Percentiles rank a stretch among this genome's conserved stretches.
Evolutionary conservation across 2,888 invertebrate species (phyloP).

Genomic region (Calephelis perditalis): DNA sequence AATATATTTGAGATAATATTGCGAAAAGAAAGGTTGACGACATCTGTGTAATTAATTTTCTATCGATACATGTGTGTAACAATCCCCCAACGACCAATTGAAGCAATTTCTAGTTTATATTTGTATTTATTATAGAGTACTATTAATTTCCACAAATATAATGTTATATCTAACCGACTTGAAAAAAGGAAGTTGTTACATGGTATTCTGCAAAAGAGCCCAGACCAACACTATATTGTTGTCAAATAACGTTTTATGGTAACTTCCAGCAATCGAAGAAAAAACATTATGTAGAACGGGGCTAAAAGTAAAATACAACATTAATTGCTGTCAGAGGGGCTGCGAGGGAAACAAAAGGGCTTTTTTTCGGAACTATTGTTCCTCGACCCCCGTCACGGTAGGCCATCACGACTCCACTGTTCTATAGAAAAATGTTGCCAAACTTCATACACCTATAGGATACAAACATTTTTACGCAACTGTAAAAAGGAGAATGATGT

Average conservation of each 20-base stretch:
- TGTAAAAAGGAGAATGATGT: conserved; percentile 1
- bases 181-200: too few relatives aligned
- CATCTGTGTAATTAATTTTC: too few relatives aligned
- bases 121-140: too few relatives aligned
- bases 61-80: too few relatives aligned
- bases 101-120: too few relatives aligned
- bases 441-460: conserved; percentile 19
- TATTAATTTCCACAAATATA: too few relatives aligned
- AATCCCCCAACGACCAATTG: too few relatives aligned
- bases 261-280: conserved; percentile 1
- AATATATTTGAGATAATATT: too few relatives aligned
- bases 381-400: conserved; percentile 60
- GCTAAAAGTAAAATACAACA: conserved; percentile 65
- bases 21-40: too few relatives aligned
- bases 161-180: too few relatives aligned
- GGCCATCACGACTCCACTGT: conserved; percentile 36
- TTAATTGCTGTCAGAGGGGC: conserved; percentile 67
- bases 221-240: too few relatives aligned
- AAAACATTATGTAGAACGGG: conserved; percentile 29
- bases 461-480: conserved; percentile 12
- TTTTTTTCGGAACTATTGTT: conserved; percentile 66
- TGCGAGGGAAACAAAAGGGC: conserved; percentile 57
- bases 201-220: too few relatives aligned
- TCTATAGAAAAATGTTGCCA: conserved; percentile 28
- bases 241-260: neutral